phyloP scores from a whole-genome alignment of 2,797 vertebrate species.

The Premnoplex brunnescens region DNA sequence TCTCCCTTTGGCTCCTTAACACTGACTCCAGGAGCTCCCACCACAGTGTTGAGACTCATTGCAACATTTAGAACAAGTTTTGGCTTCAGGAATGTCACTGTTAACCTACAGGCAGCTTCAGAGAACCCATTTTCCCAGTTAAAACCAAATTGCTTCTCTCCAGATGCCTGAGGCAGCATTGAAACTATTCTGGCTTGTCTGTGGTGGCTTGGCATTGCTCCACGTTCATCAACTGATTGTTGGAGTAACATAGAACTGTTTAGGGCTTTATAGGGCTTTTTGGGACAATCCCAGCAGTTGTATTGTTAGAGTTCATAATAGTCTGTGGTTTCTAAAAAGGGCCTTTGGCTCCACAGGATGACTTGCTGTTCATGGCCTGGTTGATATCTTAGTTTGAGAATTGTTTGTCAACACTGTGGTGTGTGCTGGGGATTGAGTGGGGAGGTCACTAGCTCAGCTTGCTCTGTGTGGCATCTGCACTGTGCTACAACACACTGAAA shows the following conservation, averaged over 20 bases:
- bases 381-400: not conserved
- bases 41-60: not conserved
- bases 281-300: slow-evolving; percentile 28
- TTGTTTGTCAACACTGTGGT: not conserved
- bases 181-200: not conserved
- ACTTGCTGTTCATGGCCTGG: not conserved
- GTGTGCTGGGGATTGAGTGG: not conserved
- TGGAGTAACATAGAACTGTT: not conserved
- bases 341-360: not conserved
- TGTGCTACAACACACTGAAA: not conserved
- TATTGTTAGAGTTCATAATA: not conserved
- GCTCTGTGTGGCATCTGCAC: not conserved
- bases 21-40: not conserved
- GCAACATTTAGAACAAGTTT: not conserved
- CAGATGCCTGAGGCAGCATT: not conserved
- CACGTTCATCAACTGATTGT: not conserved
- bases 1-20: not conserved
- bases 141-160: not conserved
- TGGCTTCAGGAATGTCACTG: not conserved
- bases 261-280: not conserved
- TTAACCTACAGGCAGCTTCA: not conserved
- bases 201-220: not conserved
- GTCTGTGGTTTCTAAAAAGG: not conserved
- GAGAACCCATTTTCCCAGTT: not conserved
- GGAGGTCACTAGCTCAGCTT: not conserved